A percentile compares a stretch with the other conserved stretches of the same genome.
phyloP scores from a whole-genome alignment of 2,797 vertebrate species.

The Scarus forsteni region DNA sequence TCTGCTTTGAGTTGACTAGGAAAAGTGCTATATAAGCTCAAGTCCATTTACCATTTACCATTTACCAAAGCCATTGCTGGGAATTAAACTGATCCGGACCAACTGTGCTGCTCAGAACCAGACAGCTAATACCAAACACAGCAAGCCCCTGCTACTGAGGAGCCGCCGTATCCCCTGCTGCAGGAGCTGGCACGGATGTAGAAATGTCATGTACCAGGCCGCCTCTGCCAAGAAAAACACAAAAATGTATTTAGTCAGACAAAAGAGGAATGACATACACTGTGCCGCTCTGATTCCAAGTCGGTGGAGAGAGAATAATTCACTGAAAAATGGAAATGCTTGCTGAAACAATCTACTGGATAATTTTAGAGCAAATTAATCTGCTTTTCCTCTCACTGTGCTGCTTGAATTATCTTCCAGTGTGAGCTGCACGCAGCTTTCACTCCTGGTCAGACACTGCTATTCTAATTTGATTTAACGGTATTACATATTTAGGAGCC shows the following conservation, averaged over 20 bases:
- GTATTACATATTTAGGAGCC: conserved; percentile 73
- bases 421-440: conserved; percentile 46
- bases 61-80: conserved; percentile 22
- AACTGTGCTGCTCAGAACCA: conserved; percentile 53
- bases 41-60: too few relatives aligned
- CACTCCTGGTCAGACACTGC: conserved; percentile 61
- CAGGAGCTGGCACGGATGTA: conserved; percentile 53
- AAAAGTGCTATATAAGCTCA: too few relatives aligned
- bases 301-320: conserved; percentile 46
- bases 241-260: conserved; percentile 69
- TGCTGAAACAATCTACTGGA: conserved; percentile 62
- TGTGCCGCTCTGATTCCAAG: conserved; percentile 33
- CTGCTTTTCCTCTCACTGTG: conserved; percentile 47
- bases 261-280: conserved; percentile 53
- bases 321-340: conserved; percentile 56
- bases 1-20: too few relatives aligned
- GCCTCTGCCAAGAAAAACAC: conserved; percentile 66
- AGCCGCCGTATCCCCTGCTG: conserved; percentile 18
- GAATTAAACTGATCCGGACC: conserved; percentile 44
- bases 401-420: conserved; percentile 61
- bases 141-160: conserved; percentile 43
- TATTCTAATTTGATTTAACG: conserved; percentile 76
- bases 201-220: conserved; percentile 57
- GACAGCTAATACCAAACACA: conserved; percentile 52
- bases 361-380: conserved; percentile 70